A percentile compares a stretch with the other conserved stretches of the same genome.
These are phyloP conservation scores for Megaceryle maxima DNA, from an alignment of 2,113 vertebrate genomes.

Conservation along the genomic window DNA sequence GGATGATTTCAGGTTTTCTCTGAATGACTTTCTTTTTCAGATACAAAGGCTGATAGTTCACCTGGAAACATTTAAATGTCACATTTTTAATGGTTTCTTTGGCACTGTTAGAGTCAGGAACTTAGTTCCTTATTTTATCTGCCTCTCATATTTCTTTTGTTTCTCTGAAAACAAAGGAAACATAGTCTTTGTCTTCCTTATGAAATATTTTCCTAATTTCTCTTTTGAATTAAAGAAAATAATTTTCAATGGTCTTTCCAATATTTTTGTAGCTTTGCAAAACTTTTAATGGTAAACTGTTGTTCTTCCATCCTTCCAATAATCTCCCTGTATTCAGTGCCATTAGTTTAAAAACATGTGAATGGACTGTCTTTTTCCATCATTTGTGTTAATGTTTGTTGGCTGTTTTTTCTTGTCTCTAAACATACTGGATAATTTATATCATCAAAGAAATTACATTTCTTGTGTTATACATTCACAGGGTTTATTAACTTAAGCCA, in stretches of 20 bases:
- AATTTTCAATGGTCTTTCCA: background rate
- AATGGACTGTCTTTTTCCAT: background rate
- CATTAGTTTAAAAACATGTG: background rate
- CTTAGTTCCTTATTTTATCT: background rate
- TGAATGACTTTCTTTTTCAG: background rate
- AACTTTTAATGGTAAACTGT: background rate
- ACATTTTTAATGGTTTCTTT: background rate
- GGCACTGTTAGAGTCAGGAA: background rate
- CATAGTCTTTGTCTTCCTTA: background rate
- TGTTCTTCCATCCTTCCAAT: background rate
- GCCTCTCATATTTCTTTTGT: background rate
- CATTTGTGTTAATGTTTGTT: background rate
- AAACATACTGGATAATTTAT: background rate
- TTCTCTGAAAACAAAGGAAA: background rate
- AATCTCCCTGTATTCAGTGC: background rate
- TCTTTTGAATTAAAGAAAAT: background rate
- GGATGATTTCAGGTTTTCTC: background rate
- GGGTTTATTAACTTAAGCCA: background rate
- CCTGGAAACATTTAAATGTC: background rate
- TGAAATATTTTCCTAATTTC: background rate
- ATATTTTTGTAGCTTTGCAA: background rate
- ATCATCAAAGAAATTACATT: background rate
- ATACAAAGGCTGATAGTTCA: background rate
- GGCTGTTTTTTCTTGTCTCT: background rate
- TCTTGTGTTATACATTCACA: background rate